Conservation (phyloP, 2,888 invertebrate species). For the Catocala nupta region DNA sequence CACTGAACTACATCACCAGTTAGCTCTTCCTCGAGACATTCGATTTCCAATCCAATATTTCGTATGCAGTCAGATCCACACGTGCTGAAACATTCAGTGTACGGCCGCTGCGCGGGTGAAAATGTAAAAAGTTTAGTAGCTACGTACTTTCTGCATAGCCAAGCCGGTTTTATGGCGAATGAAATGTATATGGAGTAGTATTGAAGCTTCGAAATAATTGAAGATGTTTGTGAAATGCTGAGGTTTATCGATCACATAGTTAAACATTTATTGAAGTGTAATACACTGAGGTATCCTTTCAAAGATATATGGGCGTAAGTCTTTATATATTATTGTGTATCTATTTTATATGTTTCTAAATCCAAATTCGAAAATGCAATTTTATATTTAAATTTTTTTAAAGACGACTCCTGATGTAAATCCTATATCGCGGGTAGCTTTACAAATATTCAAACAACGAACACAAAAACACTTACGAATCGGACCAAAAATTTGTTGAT, state of each 20-base stretch:
- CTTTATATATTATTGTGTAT: no score
- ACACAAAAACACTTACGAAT: no score
- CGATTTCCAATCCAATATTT: slow-evolving; percentile 15
- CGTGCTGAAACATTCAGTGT: slow-evolving; percentile 18
- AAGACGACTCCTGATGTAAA: no score
- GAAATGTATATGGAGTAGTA: slow-evolving; percentile 31
- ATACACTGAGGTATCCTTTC: no score
- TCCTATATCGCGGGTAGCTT: no score
- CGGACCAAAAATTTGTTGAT: no score
- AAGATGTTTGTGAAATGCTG: slow-evolving; percentile 3
- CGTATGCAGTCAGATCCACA: slow-evolving; percentile 10
- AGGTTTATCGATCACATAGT: not conserved
- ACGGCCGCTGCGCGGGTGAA: slow-evolving; percentile 5
- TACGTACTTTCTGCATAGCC: not conserved
- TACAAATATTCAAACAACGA: no score
- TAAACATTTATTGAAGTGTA: not conserved
- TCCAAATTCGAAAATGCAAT: no score
- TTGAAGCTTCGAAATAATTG: slow-evolving; percentile 13
- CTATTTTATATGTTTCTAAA: no score
- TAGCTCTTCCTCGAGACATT: slow-evolving; percentile 5
- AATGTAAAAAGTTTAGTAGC: slow-evolving; percentile 17
- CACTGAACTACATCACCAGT: slow-evolving; percentile 8
- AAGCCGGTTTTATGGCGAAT: slow-evolving; percentile 38
- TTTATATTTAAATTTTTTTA: no score
- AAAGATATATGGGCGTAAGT: no score